Evolutionary conservation across 2,888 invertebrate genomes (phyloP), one percentile per base, ranked within the genome.

Genomic region (Luffia ferchaultella): DNA sequence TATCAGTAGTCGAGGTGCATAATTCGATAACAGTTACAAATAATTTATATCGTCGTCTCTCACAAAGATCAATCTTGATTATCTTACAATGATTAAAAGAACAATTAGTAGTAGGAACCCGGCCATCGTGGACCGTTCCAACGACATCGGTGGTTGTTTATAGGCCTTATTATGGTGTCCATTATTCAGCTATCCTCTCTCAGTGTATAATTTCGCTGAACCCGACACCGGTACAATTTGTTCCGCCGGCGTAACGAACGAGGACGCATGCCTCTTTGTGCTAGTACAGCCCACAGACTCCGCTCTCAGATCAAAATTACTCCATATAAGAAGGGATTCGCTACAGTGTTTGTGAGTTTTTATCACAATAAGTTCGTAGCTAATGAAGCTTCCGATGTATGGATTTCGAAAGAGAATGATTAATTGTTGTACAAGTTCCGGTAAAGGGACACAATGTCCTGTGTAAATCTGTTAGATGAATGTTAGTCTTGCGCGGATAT

Each of bases 231-330:
- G 59, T 61, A 65, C 63, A 65, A 80, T 82, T 82, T 65, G 79
- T 78, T 78, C 70, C 76, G 49, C 45, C 52, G 65, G 72, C 79
- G 72, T 70, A 60, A 67, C 75, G 68, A 80, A 82, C 30, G 30
- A 12, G 30, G 30, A 30, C 30, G 30, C 30, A 12, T 12, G 30
- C 30, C 30, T 30, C 30, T 30, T 30, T 30, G 12, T 12, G 30
- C 3, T 3, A 3, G 30, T 12, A 3, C 30, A 30, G 12, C 30
- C 30, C 12, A 3, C 30, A 30, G 30, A 3, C 30, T 30, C 3
- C 30, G 12, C 30, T 30, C 30, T 30, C 30, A 12, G 30, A 30
- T 30, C 30, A 30, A 30, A 30, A 30, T 30, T 30, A 52, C 53
- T 49, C 52, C 49, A 48, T 18, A 47, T 48, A 30, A 30, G 30